Conservation (phyloP, 2,797 vertebrate species). For the Gallinago stenura region DNA sequence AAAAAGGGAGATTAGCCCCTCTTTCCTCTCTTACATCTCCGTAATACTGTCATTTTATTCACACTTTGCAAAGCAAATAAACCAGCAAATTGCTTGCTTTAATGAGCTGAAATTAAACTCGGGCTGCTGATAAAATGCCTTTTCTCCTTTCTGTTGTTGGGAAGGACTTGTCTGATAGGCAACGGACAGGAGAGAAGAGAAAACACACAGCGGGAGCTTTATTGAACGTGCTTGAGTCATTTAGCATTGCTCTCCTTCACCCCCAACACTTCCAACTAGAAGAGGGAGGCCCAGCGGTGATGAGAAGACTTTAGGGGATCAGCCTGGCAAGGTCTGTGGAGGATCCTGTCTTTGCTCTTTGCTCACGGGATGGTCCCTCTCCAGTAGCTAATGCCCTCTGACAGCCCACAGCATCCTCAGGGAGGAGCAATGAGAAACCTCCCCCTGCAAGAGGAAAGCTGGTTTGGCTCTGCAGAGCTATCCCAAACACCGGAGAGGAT, state of each 20-base stretch:
- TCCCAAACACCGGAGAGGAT: background rate
- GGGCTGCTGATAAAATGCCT: constrained; percentile 66
- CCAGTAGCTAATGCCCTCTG: background rate
- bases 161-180: constrained; percentile 40
- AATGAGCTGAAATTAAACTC: constrained; percentile 77
- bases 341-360: background rate
- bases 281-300: background rate
- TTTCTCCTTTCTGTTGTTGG: constrained; percentile 63
- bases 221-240: background rate
- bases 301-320: background rate
- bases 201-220: constrained; percentile 9
- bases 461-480: background rate
- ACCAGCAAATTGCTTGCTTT: constrained; percentile 77
- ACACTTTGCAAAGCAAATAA: constrained; percentile 78
- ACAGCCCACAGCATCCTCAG: background rate
- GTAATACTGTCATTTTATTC: constrained; percentile 74
- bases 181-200: background rate
- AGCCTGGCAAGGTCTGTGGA: background rate
- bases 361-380: background rate
- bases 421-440: background rate
- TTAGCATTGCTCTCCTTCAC: background rate
- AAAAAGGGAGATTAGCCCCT: constrained; percentile 69
- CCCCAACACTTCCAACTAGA: background rate
- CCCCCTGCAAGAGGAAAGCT: background rate
- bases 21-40: constrained; percentile 53